Evolutionary conservation across 2,113 vertebrate genomes (phyloP), one percentile per base, ranked within the genome.

Genomic region (Ramphastos sulfuratus): DNA sequence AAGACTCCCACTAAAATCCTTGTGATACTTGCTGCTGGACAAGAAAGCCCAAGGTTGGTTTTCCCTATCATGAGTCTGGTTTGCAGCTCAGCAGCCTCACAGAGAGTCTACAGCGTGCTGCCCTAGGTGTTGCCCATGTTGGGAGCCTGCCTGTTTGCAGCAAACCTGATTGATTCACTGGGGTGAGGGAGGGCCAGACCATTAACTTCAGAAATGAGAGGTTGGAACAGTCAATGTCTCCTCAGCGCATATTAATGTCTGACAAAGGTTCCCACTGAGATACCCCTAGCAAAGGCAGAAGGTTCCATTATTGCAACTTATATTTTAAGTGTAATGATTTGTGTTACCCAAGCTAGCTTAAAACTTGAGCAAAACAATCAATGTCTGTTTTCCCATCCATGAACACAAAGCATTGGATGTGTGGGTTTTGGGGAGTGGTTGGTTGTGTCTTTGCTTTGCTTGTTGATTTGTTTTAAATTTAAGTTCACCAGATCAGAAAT

Each of bases 211-310:
- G 85, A 90, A 35, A 44, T 18, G 81, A 59, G 27, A 87, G 85
- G 55, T 16, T 18, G 50, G 39, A 82, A 8, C 89, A 81, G 73
- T 65, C 79, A 64, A 55, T 75, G 82, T 67, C 63, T 87, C 70
- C 86, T 85, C 19, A 2, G n/a, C 20, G 31, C 59, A 30, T 7
- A 46, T 15, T 37, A 66, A 65, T 1, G 0, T 60, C 72, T 78
- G 44, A 89, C 76, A 76, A 81, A 79, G 64, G 85, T 86, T 67
- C 90, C 84, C 59, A 65, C 76, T 91, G 89, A 92, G 71, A 67
- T 17, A 30, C 15, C 46, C 50, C 60, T 39, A 65, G 42, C 67
- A 55, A 46, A 84, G 56, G 73, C 58, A 94, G 31, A 56, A 78
- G 33, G 85, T 75, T 61, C 82, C 79, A 85, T 93, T 90, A 93